phyloP scores from a whole-genome alignment of 2,113 vertebrate genomes.

The Sylvia atricapilla region DNA sequence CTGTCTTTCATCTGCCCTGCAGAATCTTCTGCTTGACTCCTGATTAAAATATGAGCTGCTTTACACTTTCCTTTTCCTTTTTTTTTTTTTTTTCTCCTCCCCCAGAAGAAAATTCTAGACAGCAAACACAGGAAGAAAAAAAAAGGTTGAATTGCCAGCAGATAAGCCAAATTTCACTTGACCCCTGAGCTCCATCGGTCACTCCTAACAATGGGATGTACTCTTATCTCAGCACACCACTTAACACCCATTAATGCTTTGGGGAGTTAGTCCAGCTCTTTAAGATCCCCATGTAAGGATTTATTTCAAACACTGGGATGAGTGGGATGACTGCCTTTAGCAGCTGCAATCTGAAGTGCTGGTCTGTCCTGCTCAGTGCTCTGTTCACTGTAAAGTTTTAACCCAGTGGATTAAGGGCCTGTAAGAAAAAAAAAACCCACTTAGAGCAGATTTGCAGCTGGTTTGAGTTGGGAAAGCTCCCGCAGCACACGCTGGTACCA shows the following conservation, averaged over 20 bases:
- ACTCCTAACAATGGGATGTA: slow-evolving; percentile 54
- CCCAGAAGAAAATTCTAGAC: slow-evolving; percentile 26
- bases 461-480: not conserved
- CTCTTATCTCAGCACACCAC: slow-evolving; percentile 63
- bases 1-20: slow-evolving; percentile 5
- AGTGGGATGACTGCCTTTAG: slow-evolving; percentile 31
- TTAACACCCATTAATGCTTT: slow-evolving; percentile 69
- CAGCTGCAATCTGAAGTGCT: not conserved
- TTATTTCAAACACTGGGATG: slow-evolving; percentile 55
- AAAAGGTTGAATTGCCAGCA: slow-evolving; percentile 35
- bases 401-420: not conserved
- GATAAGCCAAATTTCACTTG: slow-evolving; percentile 65
- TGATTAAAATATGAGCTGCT: not conserved
- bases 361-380: not conserved
- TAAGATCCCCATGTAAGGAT: slow-evolving; percentile 62
- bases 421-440: not conserved
- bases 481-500: not conserved
- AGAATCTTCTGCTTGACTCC: not conserved
- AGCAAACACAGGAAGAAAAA: slow-evolving; percentile 43
- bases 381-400: slow-evolving; percentile 39
- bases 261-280: slow-evolving; percentile 49
- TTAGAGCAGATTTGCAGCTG: not conserved
- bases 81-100: not conserved
- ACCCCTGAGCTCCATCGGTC: slow-evolving; percentile 48
- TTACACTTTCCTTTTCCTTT: slow-evolving; percentile 26